Base-by-base conservation (phyloP, 1,140 invertebrate species). In the Glossosoma conforme region DNA sequence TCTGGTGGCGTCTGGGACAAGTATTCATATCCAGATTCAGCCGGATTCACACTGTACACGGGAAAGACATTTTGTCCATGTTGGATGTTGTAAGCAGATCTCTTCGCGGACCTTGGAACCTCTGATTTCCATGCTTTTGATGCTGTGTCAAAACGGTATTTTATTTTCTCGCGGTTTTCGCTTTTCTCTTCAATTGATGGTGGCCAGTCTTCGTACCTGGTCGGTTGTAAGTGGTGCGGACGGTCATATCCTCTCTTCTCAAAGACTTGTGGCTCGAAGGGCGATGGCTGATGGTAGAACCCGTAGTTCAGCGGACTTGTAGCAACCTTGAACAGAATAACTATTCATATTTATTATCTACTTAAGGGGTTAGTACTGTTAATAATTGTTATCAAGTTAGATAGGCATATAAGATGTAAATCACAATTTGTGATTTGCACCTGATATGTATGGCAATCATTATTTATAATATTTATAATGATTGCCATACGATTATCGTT, bases 291-390 rank as follows among this genome's bases (percentile, higher is more conserved):
- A 40, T 68, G 65, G 54, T 75, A 75, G 47, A 72, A 67, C 1
- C 70, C 70, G 53, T 75, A 75, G 60, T 62, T 73, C 54, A 75
- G 28, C 70, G 72, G 72, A 73, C 62, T 70, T 66, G 68, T 56
- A 74, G 68, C 65, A 61, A 73, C 69, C 72, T 75, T 63, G 70
- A 75, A 72, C 70, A 75, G 63, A 75, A 75, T 60, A 65, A 62
- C 70, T 75, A 60, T 69, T 69, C 68, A 67, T 58, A 36, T 54
- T 53, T 53, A 58, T 58, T 53, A 53, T 51, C 47, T 28, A 28
- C 6, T 28, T 6, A n/a, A n/a, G n/a, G n/a, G n/a, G n/a, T n/a
- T n/a, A n/a, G n/a, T n/a, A n/a, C n/a, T n/a, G n/a, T n/a, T n/a
- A n/a, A n/a, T n/a, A n/a, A n/a, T n/a, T n/a, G n/a, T n/a, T n/a